Evolutionary conservation across 1,140 invertebrate genomes (phyloP), one percentile per base, ranked within the genome.

Genomic region (Drosophila cardini): DNA sequence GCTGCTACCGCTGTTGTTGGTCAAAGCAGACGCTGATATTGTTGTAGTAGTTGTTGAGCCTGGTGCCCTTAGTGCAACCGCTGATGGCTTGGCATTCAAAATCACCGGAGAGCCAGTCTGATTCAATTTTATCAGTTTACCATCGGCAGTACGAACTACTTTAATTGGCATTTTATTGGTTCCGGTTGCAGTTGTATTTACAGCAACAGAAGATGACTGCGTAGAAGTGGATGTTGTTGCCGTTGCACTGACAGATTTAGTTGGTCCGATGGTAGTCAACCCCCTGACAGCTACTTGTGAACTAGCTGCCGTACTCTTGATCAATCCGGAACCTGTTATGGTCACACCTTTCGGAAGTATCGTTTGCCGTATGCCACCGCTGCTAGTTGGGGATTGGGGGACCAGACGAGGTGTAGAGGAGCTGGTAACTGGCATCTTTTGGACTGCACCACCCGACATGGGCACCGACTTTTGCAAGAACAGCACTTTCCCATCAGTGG

Each of bases 61-160:
- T 5, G 57, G 0, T 16, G 61, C 36, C 2, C 48, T 30, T 0
- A 76, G 26, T 0, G 42, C 43, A 18, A 69, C 11, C 1, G 52
- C 34, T 32, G 57, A 13, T 9, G 65, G 26, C 21, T 78, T 90
- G 1, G 75, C 36, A 63, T 78, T 91, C 30, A 90, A 16, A 2
- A 87, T 15, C 21, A 90, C 16, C 7, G 83, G 34, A 1, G 83
- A n/a, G 18, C n/a, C 26, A 3, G 62, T 18, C 30, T 72, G 81
- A 55, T 89, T 89, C 4, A 89, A 16, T 40, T 84, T 89, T 0
- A 90, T 78, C 1, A 90, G 61, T 36, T 80, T 90, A 1, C 90
- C 90, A 76, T 84, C 90, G 1, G 84, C 26, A 4, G 81, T 87
- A 2, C 87, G 87, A 16, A 91, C 64, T 6, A 91, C 67, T 43